Conservation (phyloP, 2,888 invertebrate species). For the Nymphalis polychloros region DNA sequence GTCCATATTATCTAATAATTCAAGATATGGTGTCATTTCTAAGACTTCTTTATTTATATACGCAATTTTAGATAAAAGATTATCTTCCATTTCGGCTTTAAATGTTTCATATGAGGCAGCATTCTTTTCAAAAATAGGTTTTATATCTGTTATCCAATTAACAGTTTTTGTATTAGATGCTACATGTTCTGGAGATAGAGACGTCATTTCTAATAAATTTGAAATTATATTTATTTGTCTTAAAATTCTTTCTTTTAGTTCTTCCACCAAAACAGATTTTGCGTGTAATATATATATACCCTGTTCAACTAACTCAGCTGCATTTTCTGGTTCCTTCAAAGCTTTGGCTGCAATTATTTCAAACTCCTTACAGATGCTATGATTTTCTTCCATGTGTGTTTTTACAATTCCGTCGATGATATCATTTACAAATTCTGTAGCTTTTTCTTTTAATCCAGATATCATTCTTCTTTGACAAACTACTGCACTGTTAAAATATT, state of each 20-base stretch:
- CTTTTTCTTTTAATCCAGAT: constrained; percentile 81
- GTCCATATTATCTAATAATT: constrained; percentile 92
- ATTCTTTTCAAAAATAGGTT: constrained; percentile 90
- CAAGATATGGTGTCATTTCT: constrained; percentile 87
- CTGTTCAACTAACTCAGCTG: constrained; percentile 90
- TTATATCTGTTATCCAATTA: constrained; percentile 90
- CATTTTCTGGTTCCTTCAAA: constrained; percentile 87
- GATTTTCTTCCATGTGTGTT: constrained; percentile 84
- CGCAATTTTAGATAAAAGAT: constrained; percentile 85
- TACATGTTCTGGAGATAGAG: constrained; percentile 88
- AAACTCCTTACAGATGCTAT: constrained; percentile 86
- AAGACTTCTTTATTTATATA: constrained; percentile 86
- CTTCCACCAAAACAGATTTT: constrained; percentile 86
- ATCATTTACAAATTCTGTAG: constrained; percentile 81
- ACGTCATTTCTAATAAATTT: constrained; percentile 88
- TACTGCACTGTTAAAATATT: constrained; percentile 85
- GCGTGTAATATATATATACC: constrained; percentile 91
- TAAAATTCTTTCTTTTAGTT: constrained; percentile 86
- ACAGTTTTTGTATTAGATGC: constrained; percentile 90
- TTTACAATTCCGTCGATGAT: constrained; percentile 84
- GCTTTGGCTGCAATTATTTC: constrained; percentile 86
- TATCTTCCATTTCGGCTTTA: constrained; percentile 93
- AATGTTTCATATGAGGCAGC: constrained; percentile 89
- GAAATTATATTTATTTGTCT: constrained; percentile 85
- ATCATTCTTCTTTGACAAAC: constrained; percentile 85